Evolutionary conservation across 92 coral and sea anemone genomes (phyloP).

Genomic region (Palythoa grandiflora): DNA sequence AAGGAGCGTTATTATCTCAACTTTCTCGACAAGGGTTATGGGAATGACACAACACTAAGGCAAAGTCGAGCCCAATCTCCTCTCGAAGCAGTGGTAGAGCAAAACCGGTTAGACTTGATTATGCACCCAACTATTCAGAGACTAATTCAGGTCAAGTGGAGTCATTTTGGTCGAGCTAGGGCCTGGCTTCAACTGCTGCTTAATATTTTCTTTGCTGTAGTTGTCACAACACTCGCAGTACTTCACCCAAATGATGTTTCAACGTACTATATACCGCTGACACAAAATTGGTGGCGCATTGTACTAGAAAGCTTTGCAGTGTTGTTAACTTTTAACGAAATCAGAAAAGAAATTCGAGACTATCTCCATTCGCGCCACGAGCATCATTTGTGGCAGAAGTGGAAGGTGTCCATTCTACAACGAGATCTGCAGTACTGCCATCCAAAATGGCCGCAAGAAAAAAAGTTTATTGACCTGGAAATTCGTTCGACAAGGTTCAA

Average conservation of each 20-base stretch:
- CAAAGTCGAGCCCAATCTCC: conserved; percentile 75
- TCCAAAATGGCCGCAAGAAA: conserved; percentile 85
- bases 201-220: conserved; percentile 70
- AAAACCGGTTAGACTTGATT: conserved; percentile 74
- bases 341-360: conserved; percentile 77
- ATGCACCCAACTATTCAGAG: conserved; percentile 85
- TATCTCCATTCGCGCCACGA: conserved; percentile 71
- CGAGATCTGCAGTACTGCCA: conserved; percentile 85
- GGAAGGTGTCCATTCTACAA: conserved; percentile 72
- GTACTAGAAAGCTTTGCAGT: conserved; percentile 72
- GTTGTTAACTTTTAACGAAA: conserved; percentile 76
- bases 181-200: conserved; percentile 80
- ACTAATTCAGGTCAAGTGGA: conserved; percentile 86
- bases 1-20: conserved; percentile 79
- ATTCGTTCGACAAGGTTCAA: conserved; percentile 57
- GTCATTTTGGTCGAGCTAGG: conserved; percentile 68
- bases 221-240: conserved; percentile 76
- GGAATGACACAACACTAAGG: conserved; percentile 38
- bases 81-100: conserved; percentile 75
- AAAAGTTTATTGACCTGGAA: conserved; percentile 70
- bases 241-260: conserved; percentile 71
- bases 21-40: conserved; percentile 69
- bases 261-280: conserved; percentile 69
- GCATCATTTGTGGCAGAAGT: conserved; percentile 59
- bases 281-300: conserved; percentile 78